Evolutionary conservation across 2,113 vertebrate species (phyloP).

Genomic region (Stegastes partitus): DNA sequence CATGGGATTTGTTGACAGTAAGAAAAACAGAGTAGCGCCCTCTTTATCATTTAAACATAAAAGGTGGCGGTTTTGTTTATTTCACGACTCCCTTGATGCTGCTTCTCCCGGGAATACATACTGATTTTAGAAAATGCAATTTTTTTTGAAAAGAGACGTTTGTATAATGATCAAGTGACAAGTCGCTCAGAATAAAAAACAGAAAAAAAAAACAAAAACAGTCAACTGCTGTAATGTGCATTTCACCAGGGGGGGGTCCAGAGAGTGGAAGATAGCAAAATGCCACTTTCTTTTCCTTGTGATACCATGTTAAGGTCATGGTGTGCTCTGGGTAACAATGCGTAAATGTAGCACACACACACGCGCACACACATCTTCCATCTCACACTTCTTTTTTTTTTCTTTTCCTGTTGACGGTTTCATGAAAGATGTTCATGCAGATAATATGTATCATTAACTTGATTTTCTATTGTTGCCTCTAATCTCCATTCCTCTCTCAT

Average conservation of each 20-base stretch:
- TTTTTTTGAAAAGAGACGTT: constrained; percentile 32
- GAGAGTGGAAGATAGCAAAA: constrained; percentile 53
- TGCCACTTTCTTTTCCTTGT: constrained; percentile 58
- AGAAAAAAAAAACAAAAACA: constrained; percentile 37
- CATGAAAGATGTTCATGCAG: constrained; percentile 39
- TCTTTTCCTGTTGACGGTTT: background rate
- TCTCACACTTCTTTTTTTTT: background rate
- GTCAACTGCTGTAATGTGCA: constrained; percentile 18
- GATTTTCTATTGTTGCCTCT: constrained; percentile 66
- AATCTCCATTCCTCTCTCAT: constrained; percentile 63
- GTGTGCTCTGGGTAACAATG: constrained; percentile 60
- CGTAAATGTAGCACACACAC: constrained; percentile 5
- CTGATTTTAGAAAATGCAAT: background rate
- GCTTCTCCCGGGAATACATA: constrained; percentile 26
- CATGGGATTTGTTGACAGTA: constrained; percentile 11
- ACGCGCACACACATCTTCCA: constrained; percentile 1
- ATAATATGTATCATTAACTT: constrained; percentile 63
- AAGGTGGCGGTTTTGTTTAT: constrained; percentile 17
- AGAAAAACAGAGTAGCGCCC: background rate
- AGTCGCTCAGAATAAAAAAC: constrained; percentile 30
- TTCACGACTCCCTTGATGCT: constrained; percentile 6
- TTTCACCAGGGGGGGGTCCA: constrained; percentile 45
- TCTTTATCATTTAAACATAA: constrained; percentile 26
- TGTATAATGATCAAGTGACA: constrained; percentile 32
- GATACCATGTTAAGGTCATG: constrained; percentile 67